Evolutionary conservation across 2,888 invertebrate species (phyloP).

Genomic region (Pseudococcus longispinus): DNA sequence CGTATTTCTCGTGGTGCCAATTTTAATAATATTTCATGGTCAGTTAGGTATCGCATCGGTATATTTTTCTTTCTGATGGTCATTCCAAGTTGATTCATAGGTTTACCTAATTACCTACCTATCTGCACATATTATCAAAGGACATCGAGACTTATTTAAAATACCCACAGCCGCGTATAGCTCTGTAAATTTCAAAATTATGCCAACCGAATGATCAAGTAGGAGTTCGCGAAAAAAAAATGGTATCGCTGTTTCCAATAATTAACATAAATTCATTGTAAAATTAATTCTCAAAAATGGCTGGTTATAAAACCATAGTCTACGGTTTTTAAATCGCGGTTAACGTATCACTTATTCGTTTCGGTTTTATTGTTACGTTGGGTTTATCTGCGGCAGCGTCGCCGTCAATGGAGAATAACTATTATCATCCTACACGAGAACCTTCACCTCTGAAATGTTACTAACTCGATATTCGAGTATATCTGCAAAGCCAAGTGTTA

Average conservation of each 20-base stretch:
- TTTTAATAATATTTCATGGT: constrained; percentile 2
- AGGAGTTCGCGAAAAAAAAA: background rate
- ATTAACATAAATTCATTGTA: constrained; percentile 11
- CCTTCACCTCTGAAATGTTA: constrained; percentile 20
- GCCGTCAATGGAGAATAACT: background rate
- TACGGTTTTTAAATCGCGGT: too few relatives aligned
- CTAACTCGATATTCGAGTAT: background rate
- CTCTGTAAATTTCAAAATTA: background rate
- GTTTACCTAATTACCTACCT: background rate
- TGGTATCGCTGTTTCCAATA: background rate
- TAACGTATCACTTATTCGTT: background rate
- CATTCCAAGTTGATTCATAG: background rate
- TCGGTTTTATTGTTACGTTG: background rate
- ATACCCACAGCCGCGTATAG: background rate
- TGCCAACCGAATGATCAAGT: background rate
- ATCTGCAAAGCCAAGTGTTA: background rate
- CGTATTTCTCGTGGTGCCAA: background rate
- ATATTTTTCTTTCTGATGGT: background rate
- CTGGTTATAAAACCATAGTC: background rate
- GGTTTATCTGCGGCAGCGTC: background rate
- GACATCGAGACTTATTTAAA: constrained; percentile 27
- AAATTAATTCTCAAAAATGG: background rate
- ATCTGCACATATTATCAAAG: background rate
- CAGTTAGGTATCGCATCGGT: background rate
- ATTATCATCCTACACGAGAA: background rate